Base-by-base conservation (phyloP, 2,888 invertebrate species). In the Agonopterix arenella region DNA sequence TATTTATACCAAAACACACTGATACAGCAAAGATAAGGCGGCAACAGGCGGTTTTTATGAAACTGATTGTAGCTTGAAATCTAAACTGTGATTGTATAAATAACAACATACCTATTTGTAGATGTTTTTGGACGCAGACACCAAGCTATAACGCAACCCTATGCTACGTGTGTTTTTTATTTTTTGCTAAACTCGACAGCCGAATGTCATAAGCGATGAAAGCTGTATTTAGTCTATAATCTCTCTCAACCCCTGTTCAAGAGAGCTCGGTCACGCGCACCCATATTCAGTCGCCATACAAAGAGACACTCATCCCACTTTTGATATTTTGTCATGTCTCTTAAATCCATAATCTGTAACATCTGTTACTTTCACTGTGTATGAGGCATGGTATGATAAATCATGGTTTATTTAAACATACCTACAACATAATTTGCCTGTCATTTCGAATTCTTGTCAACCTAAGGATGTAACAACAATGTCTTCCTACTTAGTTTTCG, bases 221-320 rank as follows among this genome's bases (percentile, higher is more conserved):
- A 70, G 60, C 54, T 51, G 60, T 60, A 63, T 65, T 68, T 64
- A 66, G 63, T 62, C 57, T 58, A 65, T 79, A 80, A 80, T 77
- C 74, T 68, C 63, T 60, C 63, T 59, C 58, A 57, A 65, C 66
- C 69, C 68, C 56, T 55, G 51, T 43, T 52, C 52, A 66, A 60
- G 65, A 5, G 36, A n/a, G 70, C 61, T 43, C 8, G 74, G 73
- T 73, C 74, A 76, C 66, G 68, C 70, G 68, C 65, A 58, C 66
- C 61, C 65, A 62, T 64, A 62, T 66, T 66, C 62, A 63, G 58
- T 62, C 63, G 56, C 56, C 58, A 64, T 64, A 70, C 74, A 75
- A 73, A 70, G 69, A 66, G 60, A 67, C 66, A 60, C 65, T 72
- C 63, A 69, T 70, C 64, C 62, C 66, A 66, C 68, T 73, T 68